Evolutionary conservation across 2,888 invertebrate genomes (phyloP), one percentile per base, ranked within the genome.

Genomic region (Altica lythri): DNA sequence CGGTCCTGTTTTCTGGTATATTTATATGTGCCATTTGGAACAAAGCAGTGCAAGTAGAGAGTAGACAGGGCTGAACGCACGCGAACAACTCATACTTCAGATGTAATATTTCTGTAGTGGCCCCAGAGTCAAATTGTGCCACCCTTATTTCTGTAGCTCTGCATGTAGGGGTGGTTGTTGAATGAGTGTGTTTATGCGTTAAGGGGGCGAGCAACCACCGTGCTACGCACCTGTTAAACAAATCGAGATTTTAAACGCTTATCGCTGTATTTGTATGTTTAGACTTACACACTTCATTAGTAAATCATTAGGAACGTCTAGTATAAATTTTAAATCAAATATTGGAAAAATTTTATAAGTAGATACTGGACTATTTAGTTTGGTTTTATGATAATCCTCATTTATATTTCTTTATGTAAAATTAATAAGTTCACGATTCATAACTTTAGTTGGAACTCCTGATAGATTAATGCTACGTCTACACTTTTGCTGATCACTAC

Each of bases 71-170:
- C 58, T 54, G 59, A 62, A 53, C 62, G 64, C 67, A 68, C 67
- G 62, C 66, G 65, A 66, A 65, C 68, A 65, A 65, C 64, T 57
- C 62, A 60, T 67, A 71, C 71, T 71, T 70, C 69, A 70, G 65
- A 67, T 71, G 69, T 69, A 69, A 69, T 69, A 68, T 65, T 67
- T 70, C 69, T 71, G 68, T 71, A 71, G 71, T 69, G 69, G 63
- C 59, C 64, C 67, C 58, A 68, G 70, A 71, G 70, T 70, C 70
- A 71, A 71, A 70, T 68, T 68, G 67, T 62, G 61, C 66, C 65
- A 61, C 65, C 61, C 54, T 54, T 52, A 19, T 29, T 44, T n/a
- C n/a, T n/a, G n/a, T n/a, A n/a, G n/a, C n/a, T n/a, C n/a, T 30
- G 57, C 51, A 40, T 40, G 51, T 62, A 61, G 64, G 64, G 64